Base-by-base conservation (phyloP, 92 coral and sea anemone genomes). In the Virgularia gustaviana region DNA sequence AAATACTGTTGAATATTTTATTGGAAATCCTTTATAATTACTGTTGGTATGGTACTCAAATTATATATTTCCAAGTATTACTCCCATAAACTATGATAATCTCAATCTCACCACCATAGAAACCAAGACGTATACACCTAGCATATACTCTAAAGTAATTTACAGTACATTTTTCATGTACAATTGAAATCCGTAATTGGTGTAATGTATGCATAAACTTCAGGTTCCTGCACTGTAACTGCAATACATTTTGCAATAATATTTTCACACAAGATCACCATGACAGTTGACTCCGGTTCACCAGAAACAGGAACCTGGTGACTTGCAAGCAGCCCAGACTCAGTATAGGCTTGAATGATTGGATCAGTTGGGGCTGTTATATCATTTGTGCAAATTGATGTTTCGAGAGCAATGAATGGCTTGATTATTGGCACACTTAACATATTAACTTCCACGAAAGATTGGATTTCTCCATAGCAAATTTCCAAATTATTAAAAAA, bases 381-480 rank as follows among this genome's bases (percentile, higher is more conserved):
- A 41, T 36, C 75, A 13, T 44, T 31, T 35, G 47, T 36, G 60
- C 74, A 80, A 49, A 80, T 80, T 49, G 78, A 49, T 43, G 79
- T 71, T 35, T 31, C 85, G 42, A 80, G 67, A 18, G 45, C 27
- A 27, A 55, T 37, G 60, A 44, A 51, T n/a, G 25, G 29, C 54
- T 80, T 80, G 42, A 80, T 60, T 63, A 80, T 37, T 77, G 65
- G 79, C 43, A 72, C 49, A 57, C 65, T 65, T 20, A 72, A 12
- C 18, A 45, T 31, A 60, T 49, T 45, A 18, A 65, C 57, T 35
- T 54, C 51, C 18, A 53, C 67, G 51, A 71, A 73, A 31, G 55
- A 70, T 61, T 72, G 84, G 45, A 79, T 70, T 35, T 71, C 84
- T n/a, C 73, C 84, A 72, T 71, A 79, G 0, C n/a, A n/a, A n/a